phyloP scores from a whole-genome alignment of 2,888 invertebrate genomes.

The Napeogenes inachia region DNA sequence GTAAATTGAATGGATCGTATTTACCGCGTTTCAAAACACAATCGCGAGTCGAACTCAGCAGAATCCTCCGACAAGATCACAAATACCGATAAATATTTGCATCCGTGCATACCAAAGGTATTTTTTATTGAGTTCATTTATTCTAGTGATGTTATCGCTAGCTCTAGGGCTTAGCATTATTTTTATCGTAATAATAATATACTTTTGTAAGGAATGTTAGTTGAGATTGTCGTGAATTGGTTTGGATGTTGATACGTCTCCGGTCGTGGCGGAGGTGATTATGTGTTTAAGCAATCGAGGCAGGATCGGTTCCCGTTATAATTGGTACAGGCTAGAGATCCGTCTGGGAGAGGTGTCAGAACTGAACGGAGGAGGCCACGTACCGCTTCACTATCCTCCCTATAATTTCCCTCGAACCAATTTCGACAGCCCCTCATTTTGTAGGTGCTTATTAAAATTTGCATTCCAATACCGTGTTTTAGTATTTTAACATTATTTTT shows the following conservation, averaged over 20 bases:
- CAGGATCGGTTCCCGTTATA: constrained; percentile 64
- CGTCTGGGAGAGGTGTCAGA: constrained; percentile 61
- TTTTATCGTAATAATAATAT: constrained; percentile 30
- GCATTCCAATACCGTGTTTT: constrained; percentile 3
- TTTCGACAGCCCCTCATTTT: constrained; percentile 43
- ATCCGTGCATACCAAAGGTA: constrained; percentile 20
- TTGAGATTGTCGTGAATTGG: constrained; percentile 5
- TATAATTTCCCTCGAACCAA: constrained; percentile 58
- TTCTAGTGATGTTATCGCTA: constrained; percentile 24
- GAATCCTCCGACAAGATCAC: constrained; percentile 11
- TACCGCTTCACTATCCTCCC: constrained; percentile 46
- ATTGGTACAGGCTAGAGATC: constrained; percentile 48
- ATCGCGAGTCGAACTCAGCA: constrained; percentile 3
- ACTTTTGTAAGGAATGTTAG: constrained; percentile 11
- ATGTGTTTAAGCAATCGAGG: constrained; percentile 57
- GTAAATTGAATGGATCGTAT: constrained; percentile 3
- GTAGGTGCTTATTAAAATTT: constrained; percentile 17
- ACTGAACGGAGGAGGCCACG: constrained; percentile 40
- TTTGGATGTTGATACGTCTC: constrained; percentile 55
- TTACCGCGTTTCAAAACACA: constrained; percentile 11
- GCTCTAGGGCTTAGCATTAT: constrained; percentile 25
- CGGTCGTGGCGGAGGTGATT: constrained; percentile 51
- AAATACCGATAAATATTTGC: constrained; percentile 19
- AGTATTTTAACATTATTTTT: background rate
- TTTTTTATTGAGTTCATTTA: constrained; percentile 28